Evolutionary conservation across 2,888 invertebrate genomes (phyloP), one percentile per base, ranked within the genome.

Genomic region (Aphrophora alni): DNA sequence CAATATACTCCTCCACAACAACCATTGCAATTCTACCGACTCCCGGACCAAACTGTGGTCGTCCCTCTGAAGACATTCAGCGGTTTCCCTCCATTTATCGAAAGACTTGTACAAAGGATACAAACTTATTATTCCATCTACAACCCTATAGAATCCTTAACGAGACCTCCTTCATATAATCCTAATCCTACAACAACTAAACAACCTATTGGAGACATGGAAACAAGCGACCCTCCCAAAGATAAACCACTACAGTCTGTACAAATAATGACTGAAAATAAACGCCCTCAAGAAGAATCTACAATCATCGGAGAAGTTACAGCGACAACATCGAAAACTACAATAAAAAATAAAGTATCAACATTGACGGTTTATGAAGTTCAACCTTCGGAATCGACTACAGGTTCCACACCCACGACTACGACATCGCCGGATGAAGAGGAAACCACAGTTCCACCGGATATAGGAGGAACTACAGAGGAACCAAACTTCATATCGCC

Each of bases 101-200:
- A 94, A 86, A 91, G 91, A 84, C 87, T 94, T 68, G 91, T 93
- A 7, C 94, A 94, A 86, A 90, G 92, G 73, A 91, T 94, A 77
- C 94, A 94, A 88, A 90, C 92, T 0, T 90, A 92, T 84, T 92
- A 93, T 88, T 94, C 94, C 0, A 91, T 92, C n/a, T 92, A 92
- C 85, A 86, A 86, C 82, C 84, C 84, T 8, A 82, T 84, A 2
- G 85, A 86, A 24, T 51, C 77, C 0, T 76, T 84, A 0, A 82
- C 81, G 1, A 76, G 84, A 7, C 82, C 83, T 3, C 77, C 82
- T 17, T 78, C 82, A 2, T n/a, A 21, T 10, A 21, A 59, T 8
- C 77, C 77, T 17, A n/a, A n/a, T n/a, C n/a, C n/a, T n/a, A 75
- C 80, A 44, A 33, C 73, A 68, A 75, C 38, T 27, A 75, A 21